Conservation (phyloP, 2,888 invertebrate genomes). For the Heliconius ismenius region DNA sequence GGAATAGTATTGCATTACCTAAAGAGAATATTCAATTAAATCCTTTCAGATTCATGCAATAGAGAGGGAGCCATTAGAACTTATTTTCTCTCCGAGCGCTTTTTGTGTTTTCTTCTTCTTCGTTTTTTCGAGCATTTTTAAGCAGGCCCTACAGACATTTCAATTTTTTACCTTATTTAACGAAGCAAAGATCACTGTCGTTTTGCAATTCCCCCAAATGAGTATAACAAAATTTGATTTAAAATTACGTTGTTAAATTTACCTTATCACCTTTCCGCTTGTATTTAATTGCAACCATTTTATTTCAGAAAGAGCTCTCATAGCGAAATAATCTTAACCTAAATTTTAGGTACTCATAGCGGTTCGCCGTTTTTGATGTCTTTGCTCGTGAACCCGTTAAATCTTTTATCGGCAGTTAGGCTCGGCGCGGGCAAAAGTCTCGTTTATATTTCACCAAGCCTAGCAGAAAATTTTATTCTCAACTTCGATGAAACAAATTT, state of each 20-base stretch:
- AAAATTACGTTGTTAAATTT: conserved; percentile 31
- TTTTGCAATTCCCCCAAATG: conserved; percentile 5
- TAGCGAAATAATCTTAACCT: conserved; percentile 49
- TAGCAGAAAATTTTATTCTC: conserved; percentile 49
- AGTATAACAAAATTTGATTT: conserved; percentile 33
- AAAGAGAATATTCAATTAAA: conserved; percentile 81
- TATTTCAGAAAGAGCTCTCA: conserved; percentile 44
- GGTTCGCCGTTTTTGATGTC: conserved; percentile 59
- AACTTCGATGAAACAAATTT: conserved; percentile 34
- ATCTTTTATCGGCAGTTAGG: conserved; percentile 63
- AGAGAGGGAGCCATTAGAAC: conserved; percentile 55
- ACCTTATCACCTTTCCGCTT: conserved; percentile 33
- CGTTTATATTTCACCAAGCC: conserved; percentile 57
- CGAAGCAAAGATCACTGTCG: conserved; percentile 26
- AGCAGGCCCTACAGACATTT: conserved; percentile 33
- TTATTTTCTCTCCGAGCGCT: conserved; percentile 55
- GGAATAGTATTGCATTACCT: conserved; percentile 76
- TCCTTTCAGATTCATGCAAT: conserved; percentile 71
- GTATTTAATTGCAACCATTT: conserved; percentile 45
- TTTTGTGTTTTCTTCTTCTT: conserved; percentile 49
- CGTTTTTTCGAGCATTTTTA: conserved; percentile 37
- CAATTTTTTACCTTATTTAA: conserved; percentile 24
- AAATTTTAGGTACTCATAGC: conserved; percentile 56
- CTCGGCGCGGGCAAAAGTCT: conserved; percentile 48
- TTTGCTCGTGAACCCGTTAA: conserved; percentile 59